A percentile compares a stretch with the other conserved stretches of the same genome.
Evolutionary conservation across 2,797 vertebrate genomes (phyloP).

Genomic region (Argyrosomus regius): DNA sequence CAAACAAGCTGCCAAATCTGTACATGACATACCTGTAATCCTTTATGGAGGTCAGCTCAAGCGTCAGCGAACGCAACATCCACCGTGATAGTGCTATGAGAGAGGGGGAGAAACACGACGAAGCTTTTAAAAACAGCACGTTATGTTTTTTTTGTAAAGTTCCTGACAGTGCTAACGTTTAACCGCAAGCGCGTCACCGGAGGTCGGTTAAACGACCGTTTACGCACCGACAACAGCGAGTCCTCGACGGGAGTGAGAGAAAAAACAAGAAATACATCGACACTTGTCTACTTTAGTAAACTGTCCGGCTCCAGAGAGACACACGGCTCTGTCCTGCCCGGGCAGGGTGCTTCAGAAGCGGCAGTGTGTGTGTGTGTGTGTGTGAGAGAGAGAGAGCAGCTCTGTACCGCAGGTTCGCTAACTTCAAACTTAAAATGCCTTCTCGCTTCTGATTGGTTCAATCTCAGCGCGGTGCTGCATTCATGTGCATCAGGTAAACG

Average conservation of each 20-base stretch:
- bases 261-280: not conserved
- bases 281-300: not conserved
- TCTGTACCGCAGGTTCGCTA: not conserved
- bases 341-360: slow-evolving; percentile 4
- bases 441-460: slow-evolving; percentile 70
- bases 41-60: not conserved
- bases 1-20: not conserved
- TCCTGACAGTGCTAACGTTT: slow-evolving; percentile 28
- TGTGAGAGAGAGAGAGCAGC: not conserved
- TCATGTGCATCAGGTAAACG: slow-evolving; percentile 25
- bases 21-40: slow-evolving; percentile 38
- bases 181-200: slow-evolving; percentile 34
- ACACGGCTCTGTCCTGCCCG: slow-evolving; percentile 8
- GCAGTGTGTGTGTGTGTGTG: not conserved
- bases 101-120: too few species aligned
- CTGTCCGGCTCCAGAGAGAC: not conserved
- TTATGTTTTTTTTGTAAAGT: slow-evolving; percentile 45
- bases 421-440: slow-evolving; percentile 73
- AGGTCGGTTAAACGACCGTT: not conserved
- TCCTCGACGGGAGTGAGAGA: not conserved
- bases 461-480: slow-evolving; percentile 38
- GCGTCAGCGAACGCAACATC: slow-evolving; percentile 3
- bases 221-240: not conserved
- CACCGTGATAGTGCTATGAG: not conserved
- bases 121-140: not conserved